Base-by-base conservation (phyloP, 2,113 vertebrate species). In the Lampris incognitus region DNA sequence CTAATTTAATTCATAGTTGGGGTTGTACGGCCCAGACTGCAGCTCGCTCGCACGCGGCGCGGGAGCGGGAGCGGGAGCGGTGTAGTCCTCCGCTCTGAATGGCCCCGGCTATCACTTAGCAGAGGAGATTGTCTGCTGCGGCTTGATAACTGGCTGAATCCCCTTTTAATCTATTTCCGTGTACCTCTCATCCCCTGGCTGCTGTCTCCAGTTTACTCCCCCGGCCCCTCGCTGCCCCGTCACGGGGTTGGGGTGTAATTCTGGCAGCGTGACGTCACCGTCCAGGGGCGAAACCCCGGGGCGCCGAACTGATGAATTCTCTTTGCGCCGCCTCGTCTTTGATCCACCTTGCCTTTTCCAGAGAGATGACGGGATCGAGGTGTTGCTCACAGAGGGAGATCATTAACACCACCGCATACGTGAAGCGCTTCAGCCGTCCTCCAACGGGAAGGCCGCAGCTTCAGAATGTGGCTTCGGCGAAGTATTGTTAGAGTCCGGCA, bases 61-160 rank as follows among this genome's bases (percentile, higher is more conserved):
- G 76, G 64, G 63, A 67, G 72, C 73, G 54, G 51, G 56, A 37
- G 55, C 36, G 41, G 73, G 65, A 52, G 68, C 64, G 66, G 48
- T 61, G 57, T 58, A 9, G 68, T 77, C 71, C 66, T 72, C 69
- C 74, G 81, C 74, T 83, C 78, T 83, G 76, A 90, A 87, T 70
- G 74, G 57, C 50, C 75, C 50, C 67, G 24, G 68, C 78, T 93
- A 87, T 92, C 89, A 90, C 76, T 87, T 78, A 79, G 79, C 70
- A 83, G 82, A 87, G 90, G 82, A 87, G 90, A 91, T 91, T 79
- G 88, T 90, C 87, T 92, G 89, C 85, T 87, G 54, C 55, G 65
- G 76, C 81, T 92, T 91, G 86, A 93, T 93, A 91, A 93, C 87
- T 87, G 87, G 67, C 84, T 87, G 76, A 91, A 90, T 91, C 91